Evolutionary conservation across 2,797 vertebrate genomes (phyloP).

Genomic region (Platyrinchus mystaceus): DNA sequence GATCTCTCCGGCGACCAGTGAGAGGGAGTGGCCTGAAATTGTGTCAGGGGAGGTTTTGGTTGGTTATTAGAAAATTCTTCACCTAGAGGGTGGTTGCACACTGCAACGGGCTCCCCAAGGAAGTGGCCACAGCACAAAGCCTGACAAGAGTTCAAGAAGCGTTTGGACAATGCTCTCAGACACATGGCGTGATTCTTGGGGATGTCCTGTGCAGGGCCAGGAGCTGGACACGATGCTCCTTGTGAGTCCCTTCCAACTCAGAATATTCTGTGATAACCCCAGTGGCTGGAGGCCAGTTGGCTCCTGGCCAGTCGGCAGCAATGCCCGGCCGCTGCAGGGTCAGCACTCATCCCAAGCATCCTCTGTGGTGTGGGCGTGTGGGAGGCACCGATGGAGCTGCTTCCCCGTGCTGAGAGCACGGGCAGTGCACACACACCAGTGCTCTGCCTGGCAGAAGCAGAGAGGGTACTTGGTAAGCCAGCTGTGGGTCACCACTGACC

Average conservation of each 20-base stretch:
- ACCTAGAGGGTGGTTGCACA: too few relatives aligned
- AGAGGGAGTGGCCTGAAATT: not conserved
- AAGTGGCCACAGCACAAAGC: not conserved
- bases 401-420: not conserved
- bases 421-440: accelerated
- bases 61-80: not conserved
- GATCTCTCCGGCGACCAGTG: not conserved
- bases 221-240: not conserved
- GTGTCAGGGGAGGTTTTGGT: too few relatives aligned
- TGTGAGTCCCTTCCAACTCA: not conserved
- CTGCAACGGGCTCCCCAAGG: not conserved
- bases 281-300: not conserved
- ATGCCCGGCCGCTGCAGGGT: not conserved
- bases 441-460: not conserved
- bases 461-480: not conserved
- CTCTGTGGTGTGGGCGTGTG: accelerated
- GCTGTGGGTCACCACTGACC: not conserved
- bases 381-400: not conserved
- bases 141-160: not conserved
- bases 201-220: not conserved
- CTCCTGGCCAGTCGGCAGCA: accelerated
- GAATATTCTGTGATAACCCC: not conserved
- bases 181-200: not conserved
- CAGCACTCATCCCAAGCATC: not conserved
- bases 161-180: not conserved